Conservation (phyloP, 2,888 invertebrate genomes). For the Drosophila greeni region DNA sequence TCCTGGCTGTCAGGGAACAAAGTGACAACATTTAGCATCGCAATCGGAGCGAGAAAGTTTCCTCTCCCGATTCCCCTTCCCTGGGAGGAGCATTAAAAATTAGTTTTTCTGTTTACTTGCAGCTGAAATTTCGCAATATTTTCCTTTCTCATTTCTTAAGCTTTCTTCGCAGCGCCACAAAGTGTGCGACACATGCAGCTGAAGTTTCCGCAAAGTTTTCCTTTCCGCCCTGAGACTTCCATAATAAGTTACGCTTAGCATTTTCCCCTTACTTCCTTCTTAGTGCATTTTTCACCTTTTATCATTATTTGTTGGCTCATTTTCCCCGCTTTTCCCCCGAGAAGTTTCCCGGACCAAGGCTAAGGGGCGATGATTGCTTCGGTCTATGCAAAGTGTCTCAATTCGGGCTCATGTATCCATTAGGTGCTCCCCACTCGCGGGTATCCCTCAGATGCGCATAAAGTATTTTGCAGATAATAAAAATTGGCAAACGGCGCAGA, state of each 20-base stretch:
- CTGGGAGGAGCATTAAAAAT: constrained; percentile 50
- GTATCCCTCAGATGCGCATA: constrained; percentile 30
- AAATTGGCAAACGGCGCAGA: constrained; percentile 45
- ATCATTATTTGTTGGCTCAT: constrained; percentile 45
- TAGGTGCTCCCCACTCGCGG: constrained; percentile 28
- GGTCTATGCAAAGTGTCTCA: constrained; percentile 48
- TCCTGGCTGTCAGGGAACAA: constrained; percentile 36
- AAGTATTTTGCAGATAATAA: constrained; percentile 63
- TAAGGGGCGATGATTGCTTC: constrained; percentile 22
- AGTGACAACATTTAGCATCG: constrained; percentile 44
- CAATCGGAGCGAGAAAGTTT: constrained; percentile 27
- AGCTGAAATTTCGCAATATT: constrained; percentile 41
- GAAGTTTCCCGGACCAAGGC: constrained; percentile 6
- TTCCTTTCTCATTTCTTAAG: constrained; percentile 38
- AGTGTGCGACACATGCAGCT: constrained; percentile 62
- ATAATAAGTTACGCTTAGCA: constrained; percentile 49
- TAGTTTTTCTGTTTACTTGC: constrained; percentile 49
- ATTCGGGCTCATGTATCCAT: constrained; percentile 44
- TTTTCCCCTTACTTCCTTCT: constrained; percentile 1
- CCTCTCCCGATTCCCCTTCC: neutral
- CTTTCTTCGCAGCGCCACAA: constrained; percentile 34
- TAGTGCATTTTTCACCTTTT: constrained; percentile 42
- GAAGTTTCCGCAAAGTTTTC: constrained; percentile 55
- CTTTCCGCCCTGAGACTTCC: constrained; percentile 8
- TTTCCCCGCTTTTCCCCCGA: constrained; percentile 4